Percentiles rank a stretch among this genome's conserved stretches.
These are phyloP conservation scores for Agrenia bidenticulata DNA, from an alignment of 2,888 invertebrate genomes.

Conservation along the genomic window DNA sequence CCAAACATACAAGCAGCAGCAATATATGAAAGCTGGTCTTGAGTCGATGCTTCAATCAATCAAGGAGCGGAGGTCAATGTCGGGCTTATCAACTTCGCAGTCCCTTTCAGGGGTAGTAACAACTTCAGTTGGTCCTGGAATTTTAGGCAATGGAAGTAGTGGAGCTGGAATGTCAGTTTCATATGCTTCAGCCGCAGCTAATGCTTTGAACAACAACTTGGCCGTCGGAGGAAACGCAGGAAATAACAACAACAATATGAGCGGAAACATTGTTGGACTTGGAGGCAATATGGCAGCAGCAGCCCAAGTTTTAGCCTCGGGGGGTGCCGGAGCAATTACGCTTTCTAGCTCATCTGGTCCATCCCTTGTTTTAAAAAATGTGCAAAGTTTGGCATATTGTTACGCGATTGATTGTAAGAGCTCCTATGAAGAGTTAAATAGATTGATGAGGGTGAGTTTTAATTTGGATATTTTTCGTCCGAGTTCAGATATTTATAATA, in stretches of 20 bases:
- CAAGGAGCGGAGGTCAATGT: constrained; percentile 52
- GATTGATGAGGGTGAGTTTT: constrained; percentile 60
- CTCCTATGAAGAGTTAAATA: constrained; percentile 88
- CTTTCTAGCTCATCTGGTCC: constrained; percentile 30
- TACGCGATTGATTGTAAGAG: constrained; percentile 93
- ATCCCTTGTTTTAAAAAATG: constrained; percentile 56
- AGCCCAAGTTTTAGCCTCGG: constrained; percentile 5
- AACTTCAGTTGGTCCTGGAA: constrained; percentile 17
- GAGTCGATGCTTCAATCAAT: constrained; percentile 57
- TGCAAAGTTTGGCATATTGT: constrained; percentile 89
- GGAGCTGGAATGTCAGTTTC: constrained; percentile 33
- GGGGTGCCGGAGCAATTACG: constrained; percentile 22
- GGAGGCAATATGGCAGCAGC: constrained; percentile 20
- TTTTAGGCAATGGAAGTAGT: constrained; percentile 19
- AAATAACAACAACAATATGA: constrained; percentile 20
- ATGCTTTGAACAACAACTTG: constrained; percentile 49
- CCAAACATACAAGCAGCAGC: constrained; percentile 84
- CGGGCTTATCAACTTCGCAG: constrained; percentile 40
- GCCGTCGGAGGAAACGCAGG: constrained; percentile 19
- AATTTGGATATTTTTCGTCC: no score
- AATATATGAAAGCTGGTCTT: constrained; percentile 83
- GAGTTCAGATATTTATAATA: no score
- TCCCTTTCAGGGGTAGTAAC: constrained; percentile 11
- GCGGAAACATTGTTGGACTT: constrained; percentile 5
- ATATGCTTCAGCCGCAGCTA: constrained; percentile 49